A percentile compares a stretch with the other conserved stretches of the same genome.
These are phyloP conservation scores for Bactericera cockerelli DNA, from an alignment of 1,140 invertebrate genomes.

Conservation along the genomic window DNA sequence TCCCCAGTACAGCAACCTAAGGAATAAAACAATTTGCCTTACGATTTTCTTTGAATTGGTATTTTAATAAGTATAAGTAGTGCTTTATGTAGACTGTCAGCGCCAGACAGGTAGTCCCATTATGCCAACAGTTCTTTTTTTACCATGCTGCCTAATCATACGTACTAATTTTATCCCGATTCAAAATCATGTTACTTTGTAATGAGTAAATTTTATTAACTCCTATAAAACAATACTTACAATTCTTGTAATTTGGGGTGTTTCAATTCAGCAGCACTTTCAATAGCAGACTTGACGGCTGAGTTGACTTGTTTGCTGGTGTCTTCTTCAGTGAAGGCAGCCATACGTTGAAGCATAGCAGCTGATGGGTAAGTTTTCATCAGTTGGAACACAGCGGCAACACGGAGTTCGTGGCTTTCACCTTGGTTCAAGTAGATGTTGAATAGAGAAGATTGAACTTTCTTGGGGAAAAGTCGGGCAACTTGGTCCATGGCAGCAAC, in stretches of 20 bases:
- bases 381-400: slow-evolving; percentile 40
- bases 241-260: slow-evolving; percentile 14
- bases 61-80: too few species aligned
- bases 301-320: slow-evolving; percentile 40
- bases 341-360: slow-evolving; percentile 47
- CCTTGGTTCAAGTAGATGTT: slow-evolving; percentile 46
- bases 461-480: slow-evolving; percentile 30
- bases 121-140: too few species aligned
- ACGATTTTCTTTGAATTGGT: too few species aligned
- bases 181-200: too few species aligned
- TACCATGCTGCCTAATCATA: too few species aligned
- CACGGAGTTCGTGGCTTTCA: slow-evolving; percentile 44
- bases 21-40: too few species aligned
- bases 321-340: slow-evolving; percentile 45
- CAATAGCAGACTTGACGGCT: slow-evolving; percentile 40
- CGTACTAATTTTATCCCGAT: too few species aligned
- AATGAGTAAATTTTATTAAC: too few species aligned
- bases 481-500: slow-evolving; percentile 37
- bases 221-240: too few species aligned
- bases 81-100: too few species aligned
- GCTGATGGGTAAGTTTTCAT: slow-evolving; percentile 40
- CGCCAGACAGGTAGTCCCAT: too few species aligned
- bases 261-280: slow-evolving; percentile 31
- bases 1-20: too few species aligned
- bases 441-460: slow-evolving; percentile 38